Base-by-base conservation (phyloP, 2,888 invertebrate species). In the Cistogaster globosa region DNA sequence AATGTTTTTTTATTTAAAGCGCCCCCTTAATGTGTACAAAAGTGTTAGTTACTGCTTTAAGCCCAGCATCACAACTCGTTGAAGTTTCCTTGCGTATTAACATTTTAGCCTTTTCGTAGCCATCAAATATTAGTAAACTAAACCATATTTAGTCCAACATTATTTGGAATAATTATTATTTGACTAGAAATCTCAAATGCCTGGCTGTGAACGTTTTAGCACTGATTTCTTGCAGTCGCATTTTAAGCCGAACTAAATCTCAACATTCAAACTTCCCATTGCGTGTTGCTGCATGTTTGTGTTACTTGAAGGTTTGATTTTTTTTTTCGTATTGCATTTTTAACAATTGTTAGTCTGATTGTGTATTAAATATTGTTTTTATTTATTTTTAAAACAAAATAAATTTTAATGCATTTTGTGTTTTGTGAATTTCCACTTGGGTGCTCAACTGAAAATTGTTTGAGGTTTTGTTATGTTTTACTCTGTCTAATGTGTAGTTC, bases 371-470 rank as follows among this genome's bases (percentile, higher is more conserved):
- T n/a, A n/a, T 18, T 32, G 4, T 51, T 79, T 74, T 75, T 51
- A 16, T 42, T 63, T 45, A 16, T 42, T 60, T 63, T 57, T 58
- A 14, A 67, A n/a, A 67, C 57, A 76, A 67, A 58, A 79, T 4
- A 71, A 60, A 68, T 36, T 86, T 87, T 87, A 87, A 87, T 89
- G 89, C 88, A 89, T 89, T 90, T 71, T 60, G 48, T 89, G 90
- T 90, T 92, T 78, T 90, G 89, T 90, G 90, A 90, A 90, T 92
- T 92, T 92, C 91, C 92, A 91, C 92, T 90, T 92, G 92, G 92
- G 83, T 90, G 92, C 92, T 92, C 92, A 92, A 91, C 92, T 92
- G 92, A 92, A 92, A 87, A 88, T 85, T 78, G 84, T 85, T 86
- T 71, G 16, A 75, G 75, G 69, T 82, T 76, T 82, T 71, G 69